Conservation (phyloP, 2,888 invertebrate species). For the Agonopterix alstromeriana region DNA sequence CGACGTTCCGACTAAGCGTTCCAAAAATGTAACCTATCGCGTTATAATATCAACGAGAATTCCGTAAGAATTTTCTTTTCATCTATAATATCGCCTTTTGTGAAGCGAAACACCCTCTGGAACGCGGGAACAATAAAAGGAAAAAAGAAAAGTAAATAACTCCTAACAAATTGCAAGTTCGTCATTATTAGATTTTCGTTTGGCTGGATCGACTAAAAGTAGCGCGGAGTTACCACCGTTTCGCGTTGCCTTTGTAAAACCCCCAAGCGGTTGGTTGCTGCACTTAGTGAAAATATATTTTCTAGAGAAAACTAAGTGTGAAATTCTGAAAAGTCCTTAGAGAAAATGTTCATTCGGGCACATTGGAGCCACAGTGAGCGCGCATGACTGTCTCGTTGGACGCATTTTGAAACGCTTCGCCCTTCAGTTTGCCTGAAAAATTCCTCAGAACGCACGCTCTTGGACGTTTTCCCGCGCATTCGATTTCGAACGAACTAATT, state of each 20-base stretch:
- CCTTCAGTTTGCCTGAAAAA: slow-evolving; percentile 61
- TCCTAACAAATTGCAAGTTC: background rate
- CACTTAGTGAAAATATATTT: slow-evolving; percentile 29
- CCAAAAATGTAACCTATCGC: too few species aligned
- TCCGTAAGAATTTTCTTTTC: too few species aligned
- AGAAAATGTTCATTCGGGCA: slow-evolving; percentile 31
- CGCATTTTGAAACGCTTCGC: slow-evolving; percentile 50
- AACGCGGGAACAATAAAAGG: too few species aligned
- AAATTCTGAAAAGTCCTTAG: slow-evolving; percentile 40
- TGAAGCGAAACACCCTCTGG: too few species aligned
- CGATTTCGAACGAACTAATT: slow-evolving; percentile 48
- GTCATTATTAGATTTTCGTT: slow-evolving; percentile 11
- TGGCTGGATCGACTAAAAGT: too few species aligned
- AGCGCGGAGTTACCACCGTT: too few species aligned
- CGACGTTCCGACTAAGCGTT: too few species aligned
- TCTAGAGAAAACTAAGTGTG: slow-evolving; percentile 23
- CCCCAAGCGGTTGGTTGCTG: slow-evolving; percentile 21
- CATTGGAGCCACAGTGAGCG: slow-evolving; percentile 18
- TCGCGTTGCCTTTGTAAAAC: slow-evolving; percentile 1
- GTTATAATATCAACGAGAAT: too few species aligned
- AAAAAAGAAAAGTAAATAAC: background rate
- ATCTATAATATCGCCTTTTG: too few species aligned
- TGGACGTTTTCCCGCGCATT: slow-evolving; percentile 45
- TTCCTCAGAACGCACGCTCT: slow-evolving; percentile 52
- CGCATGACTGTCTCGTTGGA: slow-evolving; percentile 40